A percentile compares a stretch with the other conserved stretches of the same genome.
Conservation (phyloP, 2,888 invertebrate species). For the Nymphalis polychloros region DNA sequence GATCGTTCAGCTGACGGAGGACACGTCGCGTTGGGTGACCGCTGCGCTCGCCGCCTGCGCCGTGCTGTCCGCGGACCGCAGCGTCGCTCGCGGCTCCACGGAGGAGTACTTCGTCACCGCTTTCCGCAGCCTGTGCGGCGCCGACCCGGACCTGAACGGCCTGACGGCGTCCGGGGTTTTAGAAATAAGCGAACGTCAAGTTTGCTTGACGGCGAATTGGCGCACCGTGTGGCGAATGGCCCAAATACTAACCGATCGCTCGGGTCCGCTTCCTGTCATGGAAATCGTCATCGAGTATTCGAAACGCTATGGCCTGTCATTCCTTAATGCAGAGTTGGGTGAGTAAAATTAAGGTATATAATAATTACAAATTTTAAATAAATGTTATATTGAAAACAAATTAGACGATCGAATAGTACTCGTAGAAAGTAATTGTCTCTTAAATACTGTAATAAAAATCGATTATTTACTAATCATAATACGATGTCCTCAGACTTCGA, state of each 20-base stretch:
- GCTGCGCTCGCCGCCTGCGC: slow-evolving; percentile 62
- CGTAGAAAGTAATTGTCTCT: no score
- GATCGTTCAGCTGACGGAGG: slow-evolving; percentile 51
- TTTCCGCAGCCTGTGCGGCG: slow-evolving; percentile 53
- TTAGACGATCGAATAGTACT: no score
- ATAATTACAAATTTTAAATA: no score
- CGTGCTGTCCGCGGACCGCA: slow-evolving; percentile 64
- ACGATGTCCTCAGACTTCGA: slow-evolving; percentile 51
- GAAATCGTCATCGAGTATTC: slow-evolving; percentile 61
- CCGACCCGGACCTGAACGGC: slow-evolving; percentile 53
- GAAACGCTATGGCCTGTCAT: slow-evolving; percentile 59
- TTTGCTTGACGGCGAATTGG: slow-evolving; percentile 60
- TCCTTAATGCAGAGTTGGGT: slow-evolving; percentile 62
- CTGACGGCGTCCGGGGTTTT: slow-evolving; percentile 58
- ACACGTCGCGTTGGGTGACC: slow-evolving; percentile 54
- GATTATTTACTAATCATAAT: no score
- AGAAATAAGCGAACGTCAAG: slow-evolving; percentile 46
- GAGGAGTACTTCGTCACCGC: slow-evolving; percentile 59
- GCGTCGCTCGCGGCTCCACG: slow-evolving; percentile 64
- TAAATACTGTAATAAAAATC: no score
- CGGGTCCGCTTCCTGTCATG: slow-evolving; percentile 45
- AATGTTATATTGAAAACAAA: no score
- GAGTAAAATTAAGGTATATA: slow-evolving; percentile 32
- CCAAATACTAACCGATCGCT: slow-evolving; percentile 56
- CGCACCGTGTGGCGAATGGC: slow-evolving; percentile 69